Conservation (phyloP, 2,888 invertebrate species). For the Ophion slaviceki region DNA sequence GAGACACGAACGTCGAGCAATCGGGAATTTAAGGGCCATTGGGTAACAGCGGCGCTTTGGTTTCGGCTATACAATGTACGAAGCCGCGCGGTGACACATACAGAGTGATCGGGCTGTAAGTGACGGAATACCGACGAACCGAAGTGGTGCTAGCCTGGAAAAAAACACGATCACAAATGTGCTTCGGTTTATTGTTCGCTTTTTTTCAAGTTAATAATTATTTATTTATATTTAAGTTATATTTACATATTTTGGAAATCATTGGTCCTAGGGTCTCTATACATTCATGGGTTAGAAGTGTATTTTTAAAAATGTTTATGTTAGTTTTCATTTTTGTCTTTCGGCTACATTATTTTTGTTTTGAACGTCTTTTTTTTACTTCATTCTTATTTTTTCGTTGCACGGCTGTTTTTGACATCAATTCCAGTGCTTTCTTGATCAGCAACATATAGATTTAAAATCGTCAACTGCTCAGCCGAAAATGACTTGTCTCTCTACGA, state of each 20-base stretch:
- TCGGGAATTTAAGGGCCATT: conserved; percentile 57
- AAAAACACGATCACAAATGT: background rate
- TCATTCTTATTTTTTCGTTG: background rate
- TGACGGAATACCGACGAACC: background rate
- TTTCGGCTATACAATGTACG: background rate
- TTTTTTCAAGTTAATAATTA: too few species aligned
- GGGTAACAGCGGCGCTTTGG: conserved; percentile 31
- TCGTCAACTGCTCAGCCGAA: background rate
- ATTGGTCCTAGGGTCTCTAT: too few species aligned
- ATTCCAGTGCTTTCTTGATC: background rate
- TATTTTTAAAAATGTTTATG: too few species aligned
- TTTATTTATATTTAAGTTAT: too few species aligned
- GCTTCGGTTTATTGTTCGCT: background rate
- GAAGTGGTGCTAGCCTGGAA: background rate
- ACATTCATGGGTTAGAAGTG: too few species aligned
- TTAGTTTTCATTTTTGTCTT: too few species aligned
- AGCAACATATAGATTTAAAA: background rate
- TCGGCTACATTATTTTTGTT: too few species aligned
- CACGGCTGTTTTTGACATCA: background rate
- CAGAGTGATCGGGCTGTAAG: background rate
- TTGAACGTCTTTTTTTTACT: too few species aligned
- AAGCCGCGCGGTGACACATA: background rate
- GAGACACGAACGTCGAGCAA: conserved; percentile 39
- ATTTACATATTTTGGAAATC: too few species aligned
- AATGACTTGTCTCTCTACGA: too few species aligned